Percentiles rank a stretch among this genome's conserved stretches.
phyloP scores from a whole-genome alignment of 2,113 vertebrate genomes.

The Indri indri region DNA sequence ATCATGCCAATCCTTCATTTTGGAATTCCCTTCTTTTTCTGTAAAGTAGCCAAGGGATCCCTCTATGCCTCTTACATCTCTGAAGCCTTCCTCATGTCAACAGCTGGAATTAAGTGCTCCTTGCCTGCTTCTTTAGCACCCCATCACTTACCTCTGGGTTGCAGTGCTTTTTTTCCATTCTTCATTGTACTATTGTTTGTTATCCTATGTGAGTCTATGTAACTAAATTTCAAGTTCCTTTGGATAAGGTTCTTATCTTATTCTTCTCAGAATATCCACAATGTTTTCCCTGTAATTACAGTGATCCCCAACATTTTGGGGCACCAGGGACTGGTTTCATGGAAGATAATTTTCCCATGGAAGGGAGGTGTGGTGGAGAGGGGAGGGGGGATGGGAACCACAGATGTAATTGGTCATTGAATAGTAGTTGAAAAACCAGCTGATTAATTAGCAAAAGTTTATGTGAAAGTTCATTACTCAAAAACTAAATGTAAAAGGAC shows the following conservation, averaged over 20 bases:
- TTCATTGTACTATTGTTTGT: not conserved
- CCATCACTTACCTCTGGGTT: not conserved
- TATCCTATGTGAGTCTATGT: not conserved
- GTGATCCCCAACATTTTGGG: too few species aligned
- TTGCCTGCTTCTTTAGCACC: not conserved
- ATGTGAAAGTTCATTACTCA: not conserved
- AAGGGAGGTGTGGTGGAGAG: too few species aligned
- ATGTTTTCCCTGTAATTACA: not conserved
- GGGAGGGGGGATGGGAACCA: too few species aligned
- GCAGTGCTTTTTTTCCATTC: not conserved
- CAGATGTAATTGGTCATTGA: not conserved
- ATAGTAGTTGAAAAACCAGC: not conserved
- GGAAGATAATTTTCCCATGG: too few species aligned
- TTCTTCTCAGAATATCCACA: not conserved
- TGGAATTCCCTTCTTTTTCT: not conserved
- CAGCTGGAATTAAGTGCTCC: not conserved
- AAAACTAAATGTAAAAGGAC: not conserved
- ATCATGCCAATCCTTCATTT: not conserved
- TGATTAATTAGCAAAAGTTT: slow-evolving; percentile 19
- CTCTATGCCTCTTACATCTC: not conserved
- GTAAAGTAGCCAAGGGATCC: not conserved
- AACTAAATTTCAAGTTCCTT: not conserved
- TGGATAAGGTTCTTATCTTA: not conserved
- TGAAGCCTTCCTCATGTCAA: not conserved
- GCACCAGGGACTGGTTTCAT: too few species aligned